Evolutionary conservation across 1,140 invertebrate genomes (phyloP).

Genomic region (Drosophila suzukii): DNA sequence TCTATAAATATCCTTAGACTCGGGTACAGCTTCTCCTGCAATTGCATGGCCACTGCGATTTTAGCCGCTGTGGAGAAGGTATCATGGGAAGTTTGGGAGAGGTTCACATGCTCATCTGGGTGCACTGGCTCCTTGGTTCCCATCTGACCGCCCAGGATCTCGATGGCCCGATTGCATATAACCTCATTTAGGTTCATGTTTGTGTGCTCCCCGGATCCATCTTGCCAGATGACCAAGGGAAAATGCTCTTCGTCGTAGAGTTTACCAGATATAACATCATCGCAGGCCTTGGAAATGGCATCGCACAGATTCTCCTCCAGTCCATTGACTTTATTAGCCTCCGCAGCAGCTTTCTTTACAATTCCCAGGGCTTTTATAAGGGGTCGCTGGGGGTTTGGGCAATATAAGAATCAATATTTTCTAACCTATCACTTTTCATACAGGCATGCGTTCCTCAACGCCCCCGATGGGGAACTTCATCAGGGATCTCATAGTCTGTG

Average conservation of each 20-base stretch:
- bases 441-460: constrained; percentile 95
- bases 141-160: constrained; percentile 95
- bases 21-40: constrained; percentile 93
- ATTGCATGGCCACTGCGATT: constrained; percentile 96
- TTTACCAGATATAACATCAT: constrained; percentile 98
- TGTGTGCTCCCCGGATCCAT: constrained; percentile 98
- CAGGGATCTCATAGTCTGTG: constrained; percentile 96
- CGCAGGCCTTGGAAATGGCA: constrained; percentile 95
- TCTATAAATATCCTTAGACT: constrained; percentile 90
- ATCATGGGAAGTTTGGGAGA: constrained; percentile 99
- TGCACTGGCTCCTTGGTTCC: constrained; percentile 98
- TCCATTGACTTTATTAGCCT: constrained; percentile 96
- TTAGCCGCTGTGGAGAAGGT: constrained; percentile 99
- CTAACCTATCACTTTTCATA: constrained; percentile 79
- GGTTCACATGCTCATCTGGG: constrained; percentile 99
- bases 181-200: constrained; percentile 99
- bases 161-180: constrained; percentile 96
- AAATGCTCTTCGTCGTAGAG: constrained; percentile 96
- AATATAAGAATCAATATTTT: not conserved
- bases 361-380: constrained; percentile 98
- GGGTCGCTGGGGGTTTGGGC: constrained; percentile 87
- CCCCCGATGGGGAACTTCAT: constrained; percentile 99
- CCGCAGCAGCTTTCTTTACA: constrained; percentile 97
- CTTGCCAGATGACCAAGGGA: constrained; percentile 99
- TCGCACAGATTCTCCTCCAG: constrained; percentile 94